Base-by-base conservation (phyloP, 2,888 invertebrate species). In the Chesias legatella region DNA sequence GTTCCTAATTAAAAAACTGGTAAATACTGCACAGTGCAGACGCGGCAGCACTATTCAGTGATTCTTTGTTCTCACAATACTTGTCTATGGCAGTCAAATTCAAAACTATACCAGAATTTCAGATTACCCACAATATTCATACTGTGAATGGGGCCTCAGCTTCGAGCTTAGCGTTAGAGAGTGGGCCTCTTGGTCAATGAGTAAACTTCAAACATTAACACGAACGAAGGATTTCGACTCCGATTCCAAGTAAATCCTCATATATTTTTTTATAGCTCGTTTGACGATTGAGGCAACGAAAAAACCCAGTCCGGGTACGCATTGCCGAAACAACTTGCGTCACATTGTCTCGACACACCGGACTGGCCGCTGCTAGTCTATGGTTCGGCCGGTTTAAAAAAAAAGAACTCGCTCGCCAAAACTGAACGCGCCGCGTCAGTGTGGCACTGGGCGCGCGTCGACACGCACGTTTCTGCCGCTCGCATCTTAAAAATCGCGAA, bases 311-410 rank as follows among this genome's bases (percentile, higher is more conserved):
- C 23, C 9, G 37, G 28, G 30, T 42, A 56, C 38, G 51, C 54
- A 67, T 79, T 85, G 84, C 77, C 78, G 74, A 84, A 86, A 84
- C 71, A 33, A 60, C 80, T 85, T 85, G 83, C 85, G 83, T 84
- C 85, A 86, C 49, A 60, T 55, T 51, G 58, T 70, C 73, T 74
- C 68, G 67, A 70, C 73, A 73, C 67, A 73, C 70, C 65, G 72
- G 58, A 73, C 75, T 70, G 74, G 69, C 72, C 64, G 59, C 60
- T 57, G 60, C 48, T 31, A 31, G 51, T 51, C 56, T 58, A 43
- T 35, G 39, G 45, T 54, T 52, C 46, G 54, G 59, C 66, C 63
- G 64, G 67, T 66, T 67, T 53, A 51, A 55, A 66, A 67, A 65
- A 69, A 64, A 64, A 59, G 57, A 58, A 55, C 53, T 57, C 60